phyloP scores from a whole-genome alignment of 2,797 vertebrate species.

The Steatocranus sp. region DNA sequence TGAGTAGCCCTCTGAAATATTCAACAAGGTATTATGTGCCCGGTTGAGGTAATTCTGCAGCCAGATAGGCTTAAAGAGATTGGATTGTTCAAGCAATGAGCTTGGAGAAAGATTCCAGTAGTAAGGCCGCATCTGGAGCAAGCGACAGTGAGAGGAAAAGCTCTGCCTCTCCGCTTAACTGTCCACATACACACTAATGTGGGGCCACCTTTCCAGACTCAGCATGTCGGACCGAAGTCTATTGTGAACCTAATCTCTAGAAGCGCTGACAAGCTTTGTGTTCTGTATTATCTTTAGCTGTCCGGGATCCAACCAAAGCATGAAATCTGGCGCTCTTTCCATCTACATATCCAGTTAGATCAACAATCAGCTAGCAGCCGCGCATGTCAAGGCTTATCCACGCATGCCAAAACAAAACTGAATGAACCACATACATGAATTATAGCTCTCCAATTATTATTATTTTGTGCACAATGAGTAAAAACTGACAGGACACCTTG shows the following conservation, averaged over 20 bases:
- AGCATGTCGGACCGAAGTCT: conserved; percentile 67
- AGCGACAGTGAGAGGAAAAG: conserved; percentile 13
- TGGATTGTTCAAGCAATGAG: conserved; percentile 10
- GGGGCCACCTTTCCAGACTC: conserved; percentile 55
- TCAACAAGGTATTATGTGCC: conserved; percentile 51
- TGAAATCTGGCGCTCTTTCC: conserved; percentile 61
- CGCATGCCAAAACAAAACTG: conserved; percentile 11
- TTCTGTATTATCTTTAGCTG: conserved; percentile 68
- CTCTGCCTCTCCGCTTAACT: conserved; percentile 7
- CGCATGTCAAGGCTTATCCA: conserved; percentile 52
- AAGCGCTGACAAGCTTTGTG: conserved; percentile 75
- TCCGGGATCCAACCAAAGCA: conserved; percentile 58
- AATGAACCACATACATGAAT: neutral
- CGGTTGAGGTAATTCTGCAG: conserved; percentile 35
- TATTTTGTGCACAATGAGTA: neutral
- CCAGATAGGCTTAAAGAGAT: conserved; percentile 11
- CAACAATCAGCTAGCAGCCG: conserved; percentile 33
- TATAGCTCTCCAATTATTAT: neutral
- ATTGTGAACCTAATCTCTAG: conserved; percentile 72
- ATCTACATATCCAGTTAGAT: conserved; percentile 58
- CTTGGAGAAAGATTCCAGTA: neutral
- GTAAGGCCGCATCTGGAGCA: conserved; percentile 1
- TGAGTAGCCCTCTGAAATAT: conserved; percentile 58
- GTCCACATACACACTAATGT: conserved; percentile 33
- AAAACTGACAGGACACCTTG: neutral